These are phyloP conservation scores for Mastacembelus armatus DNA, from an alignment of 2,797 vertebrate species.

Conservation along the genomic window DNA sequence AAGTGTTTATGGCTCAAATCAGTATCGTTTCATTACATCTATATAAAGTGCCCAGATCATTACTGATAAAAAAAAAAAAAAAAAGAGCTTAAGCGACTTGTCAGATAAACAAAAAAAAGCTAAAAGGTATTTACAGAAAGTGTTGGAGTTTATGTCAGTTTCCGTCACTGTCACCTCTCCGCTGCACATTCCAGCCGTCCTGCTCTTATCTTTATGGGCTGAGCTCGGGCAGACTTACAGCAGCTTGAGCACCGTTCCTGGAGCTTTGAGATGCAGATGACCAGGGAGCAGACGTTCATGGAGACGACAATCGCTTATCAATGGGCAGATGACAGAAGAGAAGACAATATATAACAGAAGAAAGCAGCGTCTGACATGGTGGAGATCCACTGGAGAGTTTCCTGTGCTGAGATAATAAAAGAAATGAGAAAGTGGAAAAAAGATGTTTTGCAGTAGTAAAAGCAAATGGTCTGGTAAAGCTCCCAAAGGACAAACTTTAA, in stretches of 20 bases:
- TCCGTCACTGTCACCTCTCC: constrained; percentile 62
- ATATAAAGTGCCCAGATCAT: too few relatives aligned
- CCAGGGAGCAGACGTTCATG: constrained; percentile 32
- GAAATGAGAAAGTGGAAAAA: constrained; percentile 4
- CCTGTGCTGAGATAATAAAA: constrained; percentile 11
- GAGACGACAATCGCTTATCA: constrained; percentile 62
- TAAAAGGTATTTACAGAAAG: constrained; percentile 12
- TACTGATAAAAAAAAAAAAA: too few relatives aligned
- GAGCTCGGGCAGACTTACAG: constrained; percentile 70
- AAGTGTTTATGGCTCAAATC: neutral
- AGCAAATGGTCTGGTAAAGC: constrained; percentile 57
- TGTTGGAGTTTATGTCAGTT: constrained; percentile 46
- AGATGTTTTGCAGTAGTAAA: constrained; percentile 44
- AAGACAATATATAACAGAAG: constrained; percentile 21
- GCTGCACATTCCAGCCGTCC: constrained; percentile 74
- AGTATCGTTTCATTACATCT: neutral
- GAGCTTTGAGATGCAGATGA: constrained; percentile 48
- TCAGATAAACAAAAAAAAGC: constrained; percentile 5
- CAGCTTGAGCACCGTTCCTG: constrained; percentile 55
- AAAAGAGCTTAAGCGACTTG: neutral
- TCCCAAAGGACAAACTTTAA: constrained; percentile 45
- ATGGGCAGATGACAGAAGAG: constrained; percentile 22
- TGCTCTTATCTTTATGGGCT: constrained; percentile 81
- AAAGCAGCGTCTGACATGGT: constrained; percentile 3
- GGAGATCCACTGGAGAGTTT: neutral